These are phyloP conservation scores for Crioceris asparagi DNA, from an alignment of 2,888 invertebrate genomes.

Conservation along the genomic window DNA sequence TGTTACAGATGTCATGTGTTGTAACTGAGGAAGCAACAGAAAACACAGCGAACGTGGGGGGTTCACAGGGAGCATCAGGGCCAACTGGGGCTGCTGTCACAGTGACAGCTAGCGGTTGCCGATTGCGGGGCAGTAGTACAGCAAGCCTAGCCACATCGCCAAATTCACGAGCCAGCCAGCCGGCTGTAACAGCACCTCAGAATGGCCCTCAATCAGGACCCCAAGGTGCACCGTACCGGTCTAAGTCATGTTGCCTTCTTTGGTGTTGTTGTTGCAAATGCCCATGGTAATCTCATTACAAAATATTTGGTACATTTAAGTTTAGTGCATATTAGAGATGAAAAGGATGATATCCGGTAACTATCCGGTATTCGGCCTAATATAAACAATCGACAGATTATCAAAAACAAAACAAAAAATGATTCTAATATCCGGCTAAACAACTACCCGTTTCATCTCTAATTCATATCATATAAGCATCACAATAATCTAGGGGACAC, in stretches of 20 bases:
- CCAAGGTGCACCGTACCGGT: conserved; percentile 37
- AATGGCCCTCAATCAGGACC: conserved; percentile 30
- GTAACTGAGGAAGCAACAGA: conserved; percentile 41
- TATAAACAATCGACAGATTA: too few species aligned
- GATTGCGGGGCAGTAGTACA: conserved; percentile 35
- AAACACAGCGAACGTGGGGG: conserved; percentile 36
- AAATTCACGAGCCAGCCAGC: conserved; percentile 31
- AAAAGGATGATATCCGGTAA: too few species aligned
- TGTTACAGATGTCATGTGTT: conserved; percentile 47
- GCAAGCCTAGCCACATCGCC: conserved; percentile 31
- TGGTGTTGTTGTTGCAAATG: conserved; percentile 64
- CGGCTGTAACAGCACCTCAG: conserved; percentile 29
- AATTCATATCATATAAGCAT: too few species aligned
- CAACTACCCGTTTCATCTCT: too few species aligned
- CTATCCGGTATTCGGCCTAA: too few species aligned
- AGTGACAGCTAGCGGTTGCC: conserved; percentile 26
- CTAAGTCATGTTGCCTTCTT: conserved; percentile 54
- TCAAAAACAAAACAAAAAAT: too few species aligned
- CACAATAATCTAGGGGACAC: too few species aligned
- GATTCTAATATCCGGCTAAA: too few species aligned
- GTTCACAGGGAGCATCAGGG: conserved; percentile 21
- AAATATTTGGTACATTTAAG: too few species aligned
- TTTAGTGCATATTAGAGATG: too few species aligned
- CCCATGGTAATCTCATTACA: conserved; percentile 59
- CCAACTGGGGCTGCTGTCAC: conserved; percentile 28